Evolutionary conservation across 1,140 invertebrate species (phyloP).

Genomic region (Antheraea mylitta): DNA sequence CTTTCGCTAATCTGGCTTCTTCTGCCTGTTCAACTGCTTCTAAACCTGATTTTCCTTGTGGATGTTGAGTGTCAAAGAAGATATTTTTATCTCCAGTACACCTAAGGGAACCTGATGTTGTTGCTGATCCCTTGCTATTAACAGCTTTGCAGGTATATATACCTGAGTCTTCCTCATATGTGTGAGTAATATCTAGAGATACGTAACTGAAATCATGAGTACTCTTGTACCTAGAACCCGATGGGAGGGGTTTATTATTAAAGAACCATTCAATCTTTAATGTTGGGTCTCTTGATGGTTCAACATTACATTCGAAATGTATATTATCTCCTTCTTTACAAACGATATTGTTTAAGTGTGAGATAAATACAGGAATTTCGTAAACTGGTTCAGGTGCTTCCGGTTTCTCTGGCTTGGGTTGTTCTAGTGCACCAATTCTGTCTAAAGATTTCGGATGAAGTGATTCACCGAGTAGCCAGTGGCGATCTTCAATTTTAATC

Average conservation of each 20-base stretch:
- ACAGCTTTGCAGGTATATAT: slow-evolving; percentile 95
- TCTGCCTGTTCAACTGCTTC: slow-evolving; percentile 93
- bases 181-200: slow-evolving; percentile 88
- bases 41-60: slow-evolving; percentile 90
- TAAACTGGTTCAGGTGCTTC: slow-evolving; percentile 88
- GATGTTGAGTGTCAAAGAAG: slow-evolving; percentile 93
- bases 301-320: slow-evolving; percentile 96
- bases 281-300: slow-evolving; percentile 96
- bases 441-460: slow-evolving; percentile 94
- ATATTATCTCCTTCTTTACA: slow-evolving; percentile 94
- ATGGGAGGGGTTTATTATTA: slow-evolving; percentile 90
- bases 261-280: slow-evolving; percentile 96
- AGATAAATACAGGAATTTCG: slow-evolving; percentile 93
- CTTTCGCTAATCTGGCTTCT: slow-evolving; percentile 85
- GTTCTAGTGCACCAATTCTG: slow-evolving; percentile 92
- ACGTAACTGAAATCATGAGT: slow-evolving; percentile 95
- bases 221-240: slow-evolving; percentile 89
- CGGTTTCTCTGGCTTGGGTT: slow-evolving; percentile 81
- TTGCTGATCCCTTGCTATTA: slow-evolving; percentile 93
- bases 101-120: slow-evolving; percentile 91
- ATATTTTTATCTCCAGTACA: slow-evolving; percentile 89
- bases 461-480: slow-evolving; percentile 92
- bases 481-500: slow-evolving; percentile 92
- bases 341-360: slow-evolving; percentile 94
- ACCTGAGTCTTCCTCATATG: slow-evolving; percentile 93